Conservation (phyloP, 35 echinoderm and acorn worm genomes). For the Hemicentrotus pulcherrimus region DNA sequence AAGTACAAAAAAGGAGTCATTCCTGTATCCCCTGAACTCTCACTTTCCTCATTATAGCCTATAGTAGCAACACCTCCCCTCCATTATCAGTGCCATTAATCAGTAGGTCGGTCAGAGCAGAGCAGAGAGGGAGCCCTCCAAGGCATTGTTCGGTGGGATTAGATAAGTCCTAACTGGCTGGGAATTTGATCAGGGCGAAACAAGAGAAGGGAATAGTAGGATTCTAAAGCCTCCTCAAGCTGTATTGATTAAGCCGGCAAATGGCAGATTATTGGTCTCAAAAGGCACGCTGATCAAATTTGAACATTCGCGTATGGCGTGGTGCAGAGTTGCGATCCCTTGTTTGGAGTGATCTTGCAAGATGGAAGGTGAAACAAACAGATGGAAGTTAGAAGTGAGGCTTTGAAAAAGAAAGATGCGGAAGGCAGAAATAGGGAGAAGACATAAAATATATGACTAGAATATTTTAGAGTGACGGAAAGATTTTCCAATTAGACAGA, state of each 20-base stretch:
- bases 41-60: neutral
- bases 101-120: no score
- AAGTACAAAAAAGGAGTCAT: neutral
- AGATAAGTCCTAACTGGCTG: neutral
- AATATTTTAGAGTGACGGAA: no score
- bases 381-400: neutral
- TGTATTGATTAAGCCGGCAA: neutral
- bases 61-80: neutral
- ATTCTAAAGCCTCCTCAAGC: neutral
- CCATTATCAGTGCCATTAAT: neutral
- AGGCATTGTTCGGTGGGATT: neutral
- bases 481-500: no score
- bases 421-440: no score
- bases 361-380: neutral
- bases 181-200: conserved; percentile 10
- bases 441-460: no score
- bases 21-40: neutral
- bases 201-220: neutral
- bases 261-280: neutral
- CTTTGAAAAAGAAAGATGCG: no score
- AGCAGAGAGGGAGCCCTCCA: neutral
- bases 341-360: neutral
- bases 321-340: neutral
- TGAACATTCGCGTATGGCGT: neutral
- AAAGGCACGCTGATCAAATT: neutral